Percentiles rank a stretch among this genome's conserved stretches.
Conservation (phyloP, 2,888 invertebrate species). For the Germaria angustata region DNA sequence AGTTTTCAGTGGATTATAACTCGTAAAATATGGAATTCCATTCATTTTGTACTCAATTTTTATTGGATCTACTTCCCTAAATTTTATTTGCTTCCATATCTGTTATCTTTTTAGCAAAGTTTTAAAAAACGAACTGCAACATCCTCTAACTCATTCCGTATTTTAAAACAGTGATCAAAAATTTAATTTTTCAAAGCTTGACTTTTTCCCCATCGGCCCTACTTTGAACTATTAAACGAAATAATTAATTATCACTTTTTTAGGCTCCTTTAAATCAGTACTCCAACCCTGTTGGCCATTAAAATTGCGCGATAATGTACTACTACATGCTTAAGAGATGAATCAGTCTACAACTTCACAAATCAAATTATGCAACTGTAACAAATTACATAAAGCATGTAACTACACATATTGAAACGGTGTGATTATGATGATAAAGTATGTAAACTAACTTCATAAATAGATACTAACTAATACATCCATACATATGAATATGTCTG, state of each 20-base stretch:
- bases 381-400: conserved; percentile 49
- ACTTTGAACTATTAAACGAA: too few species aligned
- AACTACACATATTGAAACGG: conserved; percentile 49
- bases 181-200: too few species aligned
- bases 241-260: not conserved
- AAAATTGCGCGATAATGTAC: conserved; percentile 18
- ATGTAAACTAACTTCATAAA: conserved; percentile 30
- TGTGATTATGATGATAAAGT: conserved; percentile 59
- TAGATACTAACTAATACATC: not conserved
- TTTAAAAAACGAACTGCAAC: too few species aligned
- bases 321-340: not conserved
- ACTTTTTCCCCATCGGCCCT: too few species aligned
- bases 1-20: too few species aligned
- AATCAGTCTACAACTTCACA: conserved; percentile 34
- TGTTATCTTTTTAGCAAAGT: too few species aligned
- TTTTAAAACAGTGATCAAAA: too few species aligned
- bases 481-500: not conserved
- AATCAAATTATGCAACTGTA: conserved; percentile 54
- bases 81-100: too few species aligned
- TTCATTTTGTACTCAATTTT: too few species aligned
- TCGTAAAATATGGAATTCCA: too few species aligned
- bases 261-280: not conserved
- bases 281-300: not conserved
- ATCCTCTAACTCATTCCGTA: too few species aligned
- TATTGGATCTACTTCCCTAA: too few species aligned